Base-by-base conservation (phyloP, 53 echinoderm and acorn worm species). In the Pentamera pediparva region DNA sequence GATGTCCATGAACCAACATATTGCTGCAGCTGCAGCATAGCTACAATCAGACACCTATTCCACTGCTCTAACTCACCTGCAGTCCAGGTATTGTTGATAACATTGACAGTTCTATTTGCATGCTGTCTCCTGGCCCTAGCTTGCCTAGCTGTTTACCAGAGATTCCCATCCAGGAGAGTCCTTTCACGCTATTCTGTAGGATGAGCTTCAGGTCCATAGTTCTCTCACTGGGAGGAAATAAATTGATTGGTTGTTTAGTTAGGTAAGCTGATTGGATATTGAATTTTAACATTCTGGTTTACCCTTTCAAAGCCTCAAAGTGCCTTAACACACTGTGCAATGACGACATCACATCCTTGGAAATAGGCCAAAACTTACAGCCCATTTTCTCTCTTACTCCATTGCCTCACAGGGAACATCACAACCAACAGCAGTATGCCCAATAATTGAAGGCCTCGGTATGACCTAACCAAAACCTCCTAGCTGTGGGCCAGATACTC, bases 71-170 rank as follows among this genome's bases (percentile, higher is more conserved):
- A n/a, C 58, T 57, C 58, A 98, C 98, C 89, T 92, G 90, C 69
- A 98, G 57, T 36, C 98, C 98, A 32, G 98, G 98, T 32, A 89
- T 71, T 9, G 91, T 88, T 27, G 98, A 77, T 35, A 98, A 45
- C 73, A 98, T 65, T 39, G 83, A 75, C 51, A 98, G 81, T 61
- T 88, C 88, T 51, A 98, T 83, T 47, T 91, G 89, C 88, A 98
- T 86, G 37, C 86, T 81, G 28, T 78, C 84, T 10, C 92, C 89
- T 0, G 98, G 98, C 4, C 86, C 89, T 2, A 98, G 89, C 50
- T 98, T 98, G 32, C 98, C 98, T 4, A 98, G 57, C 78, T 91
- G 89, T 39, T 82, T 91, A 12, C 98, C 98, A 2, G 98, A 98
- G 39, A 98, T 85, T 2, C 98, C 98, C 56, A 91, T 70, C 98